These are phyloP conservation scores for Elgonia sp. DNA, from an alignment of 2,888 invertebrate genomes.

Conservation along the genomic window DNA sequence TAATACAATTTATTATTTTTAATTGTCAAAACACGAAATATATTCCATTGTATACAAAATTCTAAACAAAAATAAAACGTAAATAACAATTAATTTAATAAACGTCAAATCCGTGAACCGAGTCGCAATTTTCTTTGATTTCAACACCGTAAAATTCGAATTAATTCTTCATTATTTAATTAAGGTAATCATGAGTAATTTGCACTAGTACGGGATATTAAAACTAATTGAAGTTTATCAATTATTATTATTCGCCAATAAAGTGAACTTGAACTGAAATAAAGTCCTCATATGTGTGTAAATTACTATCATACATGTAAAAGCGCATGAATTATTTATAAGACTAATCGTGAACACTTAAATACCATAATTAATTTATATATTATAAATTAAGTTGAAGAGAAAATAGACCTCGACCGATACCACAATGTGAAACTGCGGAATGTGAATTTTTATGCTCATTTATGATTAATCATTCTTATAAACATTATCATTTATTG, in stretches of 20 bases:
- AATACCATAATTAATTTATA: constrained; percentile 44
- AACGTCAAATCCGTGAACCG: background rate
- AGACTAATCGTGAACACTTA: constrained; percentile 30
- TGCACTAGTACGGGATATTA: background rate
- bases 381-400: constrained; percentile 23
- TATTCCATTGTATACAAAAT: no score
- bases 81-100: background rate
- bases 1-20: no score
- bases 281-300: constrained; percentile 39
- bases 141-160: constrained; percentile 1
- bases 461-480: no score
- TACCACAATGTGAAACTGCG: no score
- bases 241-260: constrained; percentile 48
- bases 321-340: constrained; percentile 57
- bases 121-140: constrained; percentile 11
- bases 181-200: constrained; percentile 35
- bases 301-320: constrained; percentile 36
- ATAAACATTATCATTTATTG: no score
- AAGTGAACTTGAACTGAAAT: constrained; percentile 50
- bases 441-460: no score
- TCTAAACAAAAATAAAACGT: no score
- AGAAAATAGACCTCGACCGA: constrained; percentile 11
- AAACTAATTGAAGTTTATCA: constrained; percentile 50
- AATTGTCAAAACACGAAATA: no score
- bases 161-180: constrained; percentile 46